A percentile compares a stretch with the other conserved stretches of the same genome.
These are phyloP conservation scores for Cataglyphis hispanica DNA, from an alignment of 1,140 invertebrate genomes.

Conservation along the genomic window DNA sequence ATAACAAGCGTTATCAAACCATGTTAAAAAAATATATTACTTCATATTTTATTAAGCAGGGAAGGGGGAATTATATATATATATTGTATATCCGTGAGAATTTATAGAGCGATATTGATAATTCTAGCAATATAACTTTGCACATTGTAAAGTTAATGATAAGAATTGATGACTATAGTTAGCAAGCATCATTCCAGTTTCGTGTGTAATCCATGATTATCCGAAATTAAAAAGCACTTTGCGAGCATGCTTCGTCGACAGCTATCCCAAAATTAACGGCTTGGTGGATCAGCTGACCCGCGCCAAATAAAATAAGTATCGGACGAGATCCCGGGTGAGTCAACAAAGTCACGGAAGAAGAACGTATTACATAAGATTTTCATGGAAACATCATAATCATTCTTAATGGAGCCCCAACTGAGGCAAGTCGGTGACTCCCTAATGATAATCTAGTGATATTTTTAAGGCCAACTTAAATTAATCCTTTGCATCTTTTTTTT, in stretches of 20 bases:
- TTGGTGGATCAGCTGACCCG: conserved; percentile 51
- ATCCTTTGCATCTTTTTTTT: conserved; percentile 23
- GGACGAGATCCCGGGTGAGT: conserved; percentile 44
- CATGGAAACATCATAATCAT: conserved; percentile 68
- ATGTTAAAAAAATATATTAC: background rate
- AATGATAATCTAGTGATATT: conserved; percentile 61
- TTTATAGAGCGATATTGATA: conserved; percentile 4
- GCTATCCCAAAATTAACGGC: conserved; percentile 62
- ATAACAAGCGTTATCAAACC: background rate
- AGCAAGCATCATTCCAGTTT: conserved; percentile 42
- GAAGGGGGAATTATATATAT: too few relatives aligned
- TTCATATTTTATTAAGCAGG: background rate
- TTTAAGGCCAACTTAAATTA: conserved; percentile 50
- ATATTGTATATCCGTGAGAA: too few relatives aligned
- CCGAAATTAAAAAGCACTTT: conserved; percentile 51
- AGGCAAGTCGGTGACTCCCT: conserved; percentile 46
- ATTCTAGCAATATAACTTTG: background rate
- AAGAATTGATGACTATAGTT: conserved; percentile 36
- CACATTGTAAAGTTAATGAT: background rate
- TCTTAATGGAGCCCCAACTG: conserved; percentile 32
- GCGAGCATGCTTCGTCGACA: conserved; percentile 31
- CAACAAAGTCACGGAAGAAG: conserved; percentile 58
- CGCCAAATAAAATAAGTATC: conserved; percentile 43
- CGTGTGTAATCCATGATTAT: conserved; percentile 35
- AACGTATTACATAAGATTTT: conserved; percentile 62